These are phyloP conservation scores for Apodemus agrarius DNA, from an alignment of 2,797 vertebrate genomes.

Conservation along the genomic window DNA sequence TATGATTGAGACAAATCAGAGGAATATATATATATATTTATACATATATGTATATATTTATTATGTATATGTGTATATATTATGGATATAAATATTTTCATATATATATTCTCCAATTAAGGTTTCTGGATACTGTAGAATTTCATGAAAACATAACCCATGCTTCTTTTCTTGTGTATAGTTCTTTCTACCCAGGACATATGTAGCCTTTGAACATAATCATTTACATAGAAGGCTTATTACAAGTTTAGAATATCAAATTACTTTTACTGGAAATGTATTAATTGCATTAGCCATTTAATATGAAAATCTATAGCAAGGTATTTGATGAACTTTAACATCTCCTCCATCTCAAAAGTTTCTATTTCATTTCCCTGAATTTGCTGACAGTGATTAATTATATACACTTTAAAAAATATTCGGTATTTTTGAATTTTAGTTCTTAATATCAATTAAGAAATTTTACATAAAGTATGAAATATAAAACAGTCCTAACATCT, in stretches of 20 bases:
- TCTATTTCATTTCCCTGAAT: constrained; percentile 14
- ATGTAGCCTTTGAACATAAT: background rate
- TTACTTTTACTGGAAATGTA: constrained; percentile 62
- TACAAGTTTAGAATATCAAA: constrained; percentile 35
- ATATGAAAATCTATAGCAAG: constrained; percentile 65
- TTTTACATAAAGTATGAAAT: background rate
- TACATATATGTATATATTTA: background rate
- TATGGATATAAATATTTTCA: no score
- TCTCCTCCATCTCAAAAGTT: background rate
- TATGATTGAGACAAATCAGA: background rate
- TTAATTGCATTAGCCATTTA: constrained; percentile 54
- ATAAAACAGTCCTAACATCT: background rate
- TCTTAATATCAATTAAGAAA: constrained; percentile 15
- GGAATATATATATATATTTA: background rate
- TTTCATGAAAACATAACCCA: constrained; percentile 7
- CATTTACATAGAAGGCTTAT: constrained; percentile 33
- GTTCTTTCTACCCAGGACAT: background rate
- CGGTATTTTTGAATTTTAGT: constrained; percentile 17
- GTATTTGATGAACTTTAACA: constrained; percentile 49
- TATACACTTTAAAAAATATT: background rate
- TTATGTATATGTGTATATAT: background rate
- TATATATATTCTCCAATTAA: no score
- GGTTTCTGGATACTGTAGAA: background rate
- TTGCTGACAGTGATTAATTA: background rate
- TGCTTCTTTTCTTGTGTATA: background rate